A percentile compares a stretch with the other conserved stretches of the same genome.
Evolutionary conservation across 2,888 invertebrate genomes (phyloP).

Genomic region (Subacronicta megacephala): DNA sequence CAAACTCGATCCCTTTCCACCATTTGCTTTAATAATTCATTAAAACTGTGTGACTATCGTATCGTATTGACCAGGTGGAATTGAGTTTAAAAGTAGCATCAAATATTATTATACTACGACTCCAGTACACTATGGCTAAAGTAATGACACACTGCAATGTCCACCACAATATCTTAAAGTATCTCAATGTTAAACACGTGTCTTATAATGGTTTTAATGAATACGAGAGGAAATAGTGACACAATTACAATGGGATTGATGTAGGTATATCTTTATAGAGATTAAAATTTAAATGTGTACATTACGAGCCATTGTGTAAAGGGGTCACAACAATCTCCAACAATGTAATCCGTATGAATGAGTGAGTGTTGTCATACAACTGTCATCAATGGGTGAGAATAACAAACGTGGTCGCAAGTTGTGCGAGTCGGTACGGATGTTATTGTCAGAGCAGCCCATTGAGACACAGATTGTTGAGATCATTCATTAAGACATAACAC

Average conservation of each 20-base stretch:
- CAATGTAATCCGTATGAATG: slow-evolving; percentile 4
- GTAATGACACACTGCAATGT: not conserved
- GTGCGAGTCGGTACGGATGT: not conserved
- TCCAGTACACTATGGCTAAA: slow-evolving; percentile 7
- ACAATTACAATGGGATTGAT: too few species aligned
- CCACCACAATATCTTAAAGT: not conserved
- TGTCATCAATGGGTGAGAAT: not conserved
- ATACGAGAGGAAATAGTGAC: too few species aligned
- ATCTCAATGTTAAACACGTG: too few species aligned
- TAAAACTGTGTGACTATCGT: not conserved
- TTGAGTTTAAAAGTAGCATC: slow-evolving; percentile 14
- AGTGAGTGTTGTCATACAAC: not conserved
- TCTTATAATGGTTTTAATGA: too few species aligned
- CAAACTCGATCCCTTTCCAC: slow-evolving; percentile 23
- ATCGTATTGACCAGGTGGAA: not conserved
- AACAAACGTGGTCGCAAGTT: not conserved
- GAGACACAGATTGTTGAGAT: slow-evolving; percentile 5
- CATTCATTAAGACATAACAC: slow-evolving; percentile 2
- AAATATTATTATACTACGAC: not conserved
- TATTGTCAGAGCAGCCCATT: not conserved
- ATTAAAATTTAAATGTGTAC: not conserved
- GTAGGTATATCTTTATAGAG: not conserved
- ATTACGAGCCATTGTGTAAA: not conserved
- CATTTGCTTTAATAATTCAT: not conserved
- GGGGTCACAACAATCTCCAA: slow-evolving; percentile 2